Evolutionary conservation across 1,140 invertebrate species (phyloP).

Genomic region (Papilio machaon): DNA sequence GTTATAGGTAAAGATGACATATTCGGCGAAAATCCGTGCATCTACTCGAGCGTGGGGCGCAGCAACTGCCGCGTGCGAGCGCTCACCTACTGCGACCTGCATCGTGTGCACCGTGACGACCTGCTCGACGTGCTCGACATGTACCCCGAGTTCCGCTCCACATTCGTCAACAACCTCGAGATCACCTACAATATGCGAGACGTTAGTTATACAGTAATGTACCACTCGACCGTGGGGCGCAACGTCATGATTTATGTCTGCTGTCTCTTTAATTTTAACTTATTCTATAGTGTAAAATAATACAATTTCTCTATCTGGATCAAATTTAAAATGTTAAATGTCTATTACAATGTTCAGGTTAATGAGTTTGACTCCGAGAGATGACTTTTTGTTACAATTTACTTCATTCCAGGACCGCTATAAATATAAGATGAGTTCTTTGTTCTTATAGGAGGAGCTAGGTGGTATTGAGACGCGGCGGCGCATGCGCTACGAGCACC

Average conservation of each 20-base stretch:
- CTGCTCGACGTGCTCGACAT: constrained; percentile 98
- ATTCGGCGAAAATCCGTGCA: constrained; percentile 98
- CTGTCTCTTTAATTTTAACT: too few species aligned
- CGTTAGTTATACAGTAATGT: constrained; percentile 83
- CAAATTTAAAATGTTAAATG: too few species aligned
- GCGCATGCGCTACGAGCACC: constrained; percentile 73
- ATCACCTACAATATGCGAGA: constrained; percentile 98
- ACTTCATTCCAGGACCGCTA: not conserved
- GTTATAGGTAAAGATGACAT: constrained; percentile 96
- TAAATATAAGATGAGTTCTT: not conserved
- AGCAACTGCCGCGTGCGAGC: constrained; percentile 98
- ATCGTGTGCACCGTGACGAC: constrained; percentile 98
- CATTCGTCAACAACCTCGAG: constrained; percentile 96
- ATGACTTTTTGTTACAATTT: not conserved
- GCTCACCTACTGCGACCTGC: constrained; percentile 99
- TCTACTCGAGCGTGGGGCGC: constrained; percentile 96
- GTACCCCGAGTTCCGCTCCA: constrained; percentile 97
- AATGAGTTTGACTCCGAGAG: too few species aligned
- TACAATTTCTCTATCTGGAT: too few species aligned
- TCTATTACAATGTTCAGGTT: too few species aligned
- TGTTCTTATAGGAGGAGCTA: constrained; percentile 63
- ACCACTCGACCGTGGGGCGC: too few species aligned
- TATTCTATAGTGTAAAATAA: too few species aligned
- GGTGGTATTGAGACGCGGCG: constrained; percentile 71
- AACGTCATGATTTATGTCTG: too few species aligned